Percentiles rank a stretch among this genome's conserved stretches.
Conservation (phyloP, 1,140 invertebrate species). For the Drosophila tristis region DNA sequence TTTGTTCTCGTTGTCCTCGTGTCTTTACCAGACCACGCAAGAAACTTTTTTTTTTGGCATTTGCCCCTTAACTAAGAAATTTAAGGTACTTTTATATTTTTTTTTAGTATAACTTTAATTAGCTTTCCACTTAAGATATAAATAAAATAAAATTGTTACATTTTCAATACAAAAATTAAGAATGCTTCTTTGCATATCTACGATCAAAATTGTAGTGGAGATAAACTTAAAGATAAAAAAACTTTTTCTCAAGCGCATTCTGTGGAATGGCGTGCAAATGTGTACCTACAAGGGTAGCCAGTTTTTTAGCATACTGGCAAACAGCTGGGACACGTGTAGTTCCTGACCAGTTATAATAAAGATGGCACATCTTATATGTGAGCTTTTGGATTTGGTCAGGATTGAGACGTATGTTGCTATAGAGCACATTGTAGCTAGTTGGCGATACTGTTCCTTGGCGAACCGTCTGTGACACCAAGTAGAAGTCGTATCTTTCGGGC, state of each 20-base stretch:
- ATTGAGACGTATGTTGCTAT: conserved; percentile 87
- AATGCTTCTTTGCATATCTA: neutral
- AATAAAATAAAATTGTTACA: no score
- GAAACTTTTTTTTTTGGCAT: no score
- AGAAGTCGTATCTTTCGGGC: conserved; percentile 93
- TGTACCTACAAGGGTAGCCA: conserved; percentile 92
- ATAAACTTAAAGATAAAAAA: conserved; percentile 85
- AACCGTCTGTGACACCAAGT: conserved; percentile 91
- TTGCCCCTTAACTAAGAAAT: no score
- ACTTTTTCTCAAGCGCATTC: conserved; percentile 83
- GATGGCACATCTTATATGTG: conserved; percentile 92
- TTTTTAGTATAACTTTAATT: neutral
- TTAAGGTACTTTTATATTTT: no score
- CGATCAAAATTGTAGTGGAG: no score
- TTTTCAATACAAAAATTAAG: no score
- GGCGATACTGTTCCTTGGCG: conserved; percentile 92
- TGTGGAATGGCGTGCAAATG: conserved; percentile 87
- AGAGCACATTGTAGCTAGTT: conserved; percentile 91
- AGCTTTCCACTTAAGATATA: neutral
- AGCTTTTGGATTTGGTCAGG: conserved; percentile 90
- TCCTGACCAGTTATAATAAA: conserved; percentile 94
- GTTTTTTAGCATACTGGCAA: conserved; percentile 94
- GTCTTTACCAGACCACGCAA: no score
- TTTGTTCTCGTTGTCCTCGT: no score
- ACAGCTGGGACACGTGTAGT: conserved; percentile 94